These are phyloP conservation scores for Catharus fuscescens DNA, from an alignment of 2,113 vertebrate genomes.

Conservation along the genomic window DNA sequence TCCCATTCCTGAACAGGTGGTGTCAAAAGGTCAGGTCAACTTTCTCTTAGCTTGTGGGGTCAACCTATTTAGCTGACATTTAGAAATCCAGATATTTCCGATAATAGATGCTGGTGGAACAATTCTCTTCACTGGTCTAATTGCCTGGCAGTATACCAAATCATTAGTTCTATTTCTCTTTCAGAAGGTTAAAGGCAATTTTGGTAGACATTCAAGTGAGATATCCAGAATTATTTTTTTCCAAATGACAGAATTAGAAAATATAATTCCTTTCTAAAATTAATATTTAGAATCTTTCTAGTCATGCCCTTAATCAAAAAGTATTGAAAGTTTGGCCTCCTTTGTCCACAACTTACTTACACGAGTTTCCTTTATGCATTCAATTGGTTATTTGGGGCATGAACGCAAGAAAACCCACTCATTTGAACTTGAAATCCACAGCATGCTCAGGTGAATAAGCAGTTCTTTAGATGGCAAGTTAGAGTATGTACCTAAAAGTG, in stretches of 20 bases:
- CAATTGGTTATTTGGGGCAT: not conserved
- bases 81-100: slow-evolving; percentile 22
- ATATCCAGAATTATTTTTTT: not conserved
- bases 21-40: slow-evolving; percentile 34
- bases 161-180: slow-evolving; percentile 27
- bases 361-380: not conserved
- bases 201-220: not conserved
- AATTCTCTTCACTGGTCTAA: slow-evolving; percentile 21
- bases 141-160: not conserved
- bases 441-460: not conserved
- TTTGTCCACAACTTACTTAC: not conserved
- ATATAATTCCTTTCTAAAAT: not conserved
- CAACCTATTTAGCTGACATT: not conserved
- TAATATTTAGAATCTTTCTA: not conserved
- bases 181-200: not conserved
- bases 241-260: not conserved
- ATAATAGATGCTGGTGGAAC: slow-evolving; percentile 16
- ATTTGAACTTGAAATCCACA: not conserved
- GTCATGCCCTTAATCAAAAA: not conserved
- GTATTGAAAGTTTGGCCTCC: not conserved
- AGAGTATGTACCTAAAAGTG: not conserved
- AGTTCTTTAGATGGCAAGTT: not conserved
- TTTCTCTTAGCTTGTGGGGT: not conserved
- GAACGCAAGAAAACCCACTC: not conserved
- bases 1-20: slow-evolving; percentile 46